Base-by-base conservation (phyloP, 2,888 invertebrate genomes). In the Drosophila aldrichi region DNA sequence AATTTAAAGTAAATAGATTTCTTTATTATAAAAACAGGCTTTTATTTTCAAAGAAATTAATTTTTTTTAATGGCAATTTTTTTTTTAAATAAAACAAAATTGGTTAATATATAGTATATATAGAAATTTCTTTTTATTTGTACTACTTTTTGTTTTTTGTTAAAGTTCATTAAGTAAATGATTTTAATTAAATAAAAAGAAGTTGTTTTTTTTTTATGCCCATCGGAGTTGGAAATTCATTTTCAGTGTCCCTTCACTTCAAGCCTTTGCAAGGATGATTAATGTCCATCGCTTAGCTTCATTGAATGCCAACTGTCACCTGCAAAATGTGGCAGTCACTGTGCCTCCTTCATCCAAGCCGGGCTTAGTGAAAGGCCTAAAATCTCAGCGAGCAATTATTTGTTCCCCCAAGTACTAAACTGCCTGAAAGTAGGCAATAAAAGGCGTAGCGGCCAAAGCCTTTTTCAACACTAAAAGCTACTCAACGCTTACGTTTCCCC, bases 381-480 rank as follows among this genome's bases (percentile, higher is more conserved):
- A 72, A 70, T 51, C 68, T 41, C 25, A 41, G 64, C 29, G 29
- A 70, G 65, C 86, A 73, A 80, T 80, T 82, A 88, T 77, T 82
- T 61, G 51, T 60, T 43, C 43, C 48, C 48, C 61, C 66, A 72
- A 52, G 57, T 40, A 48, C 48, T 49, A 49, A 68, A 69, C n/a
- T 52, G 68, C 73, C 75, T 63, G 57, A 74, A 85, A 74, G 81
- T 76, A 73, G 76, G 71, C 78, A 83, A 74, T 69, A 66, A 52
- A 63, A 69, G 74, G 36, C 62, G 51, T 69, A 67, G 69, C 70
- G 32, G 54, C 73, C 56, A 86, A 88, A 86, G 73, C 74, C 87
- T 77, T 80, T 63, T 54, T 61, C 67, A 58, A 74, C 84, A 89
- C 84, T 89, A 81, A 84, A 84, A 84, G 89, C 89, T 83, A 86